phyloP scores from a whole-genome alignment of 2,113 vertebrate species.

The Anguilla japonica region DNA sequence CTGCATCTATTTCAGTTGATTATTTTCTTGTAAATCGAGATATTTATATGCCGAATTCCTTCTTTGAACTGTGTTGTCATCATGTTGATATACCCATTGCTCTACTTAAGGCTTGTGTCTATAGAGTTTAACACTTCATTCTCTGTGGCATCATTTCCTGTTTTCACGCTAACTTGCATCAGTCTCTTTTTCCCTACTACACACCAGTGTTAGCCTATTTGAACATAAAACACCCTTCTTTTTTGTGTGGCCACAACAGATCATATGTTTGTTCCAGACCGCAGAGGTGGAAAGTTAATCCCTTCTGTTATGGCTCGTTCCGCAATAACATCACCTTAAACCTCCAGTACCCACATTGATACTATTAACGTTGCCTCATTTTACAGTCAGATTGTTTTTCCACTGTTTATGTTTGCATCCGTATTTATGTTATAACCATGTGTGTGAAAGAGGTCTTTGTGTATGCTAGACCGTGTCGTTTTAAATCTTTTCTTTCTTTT shows the following conservation, averaged over 20 bases:
- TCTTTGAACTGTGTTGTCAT: background rate
- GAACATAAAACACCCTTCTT: slow-evolving; percentile 44
- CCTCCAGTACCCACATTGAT: slow-evolving; percentile 45
- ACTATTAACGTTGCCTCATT: slow-evolving; percentile 27
- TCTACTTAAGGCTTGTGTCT: background rate
- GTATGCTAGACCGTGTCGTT: background rate
- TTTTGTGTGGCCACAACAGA: slow-evolving; percentile 9
- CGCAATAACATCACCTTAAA: slow-evolving; percentile 47
- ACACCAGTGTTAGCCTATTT: slow-evolving; percentile 32
- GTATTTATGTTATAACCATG: background rate
- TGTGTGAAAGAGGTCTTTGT: background rate
- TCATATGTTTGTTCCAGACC: slow-evolving; percentile 51
- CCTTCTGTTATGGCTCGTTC: slow-evolving; percentile 51
- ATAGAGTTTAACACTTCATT: background rate
- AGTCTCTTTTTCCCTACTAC: background rate
- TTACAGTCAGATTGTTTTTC: slow-evolving; percentile 14
- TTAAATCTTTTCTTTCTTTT: background rate
- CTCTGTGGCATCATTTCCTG: background rate
- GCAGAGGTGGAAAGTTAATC: slow-evolving; percentile 56
- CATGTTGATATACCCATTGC: background rate
- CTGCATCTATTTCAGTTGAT: background rate
- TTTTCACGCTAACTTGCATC: background rate
- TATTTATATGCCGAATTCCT: background rate
- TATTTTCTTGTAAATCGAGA: background rate
- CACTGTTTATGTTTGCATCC: background rate